Evolutionary conservation across 64 coral and sea anemone species (phyloP), one percentile per base, ranked within the genome.

Genomic region (Montipora sp.): DNA sequence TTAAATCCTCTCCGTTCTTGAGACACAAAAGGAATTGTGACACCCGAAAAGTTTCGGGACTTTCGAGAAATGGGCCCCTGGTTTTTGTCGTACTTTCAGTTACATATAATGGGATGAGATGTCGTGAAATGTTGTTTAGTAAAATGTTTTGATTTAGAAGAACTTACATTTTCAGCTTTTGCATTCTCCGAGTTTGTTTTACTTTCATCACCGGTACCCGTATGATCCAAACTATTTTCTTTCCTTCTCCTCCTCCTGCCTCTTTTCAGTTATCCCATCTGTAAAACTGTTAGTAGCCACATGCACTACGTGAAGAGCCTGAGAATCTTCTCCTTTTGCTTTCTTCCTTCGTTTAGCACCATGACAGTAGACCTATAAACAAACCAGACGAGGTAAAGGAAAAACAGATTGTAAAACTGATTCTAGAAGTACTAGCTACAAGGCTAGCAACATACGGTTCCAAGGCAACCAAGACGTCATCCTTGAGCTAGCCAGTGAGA

Each of bases 331-430:
- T 6, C 57, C 55, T 7, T 67, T n/a, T 21, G 24, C 43, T 51
- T 59, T 44, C 15, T 49, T 55, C 80, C 74, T 88, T 80, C 91
- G 43, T 49, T 86, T 88, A 47, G 70, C 90, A 44, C 74, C 91
- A 46, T 82, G 63, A 47, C 91, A 93, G 19, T 77, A 93, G 4
- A 88, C 50, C 91, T 93, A 57, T 11, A 59, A 20, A 79, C 3
- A 79, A 86, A 73, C 11, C 47, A 73, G 3, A 27, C 23, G 8
- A 75, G 8, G 66, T 68, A 22, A 69, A 55, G 27, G 53, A 3
- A 57, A 57, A 57, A 57, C 5, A 8, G 53, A 8, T 57, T 57
- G 10, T 12, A 14, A 15, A 63, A 63, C 59, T 48, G 24, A 79
- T 16, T 24, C 16, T 6, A 79, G 18, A 48, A 77, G 8, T 77